A percentile compares a stretch with the other conserved stretches of the same genome.
Evolutionary conservation across 2,113 vertebrate genomes (phyloP).

Genomic region (Tupaia tana): DNA sequence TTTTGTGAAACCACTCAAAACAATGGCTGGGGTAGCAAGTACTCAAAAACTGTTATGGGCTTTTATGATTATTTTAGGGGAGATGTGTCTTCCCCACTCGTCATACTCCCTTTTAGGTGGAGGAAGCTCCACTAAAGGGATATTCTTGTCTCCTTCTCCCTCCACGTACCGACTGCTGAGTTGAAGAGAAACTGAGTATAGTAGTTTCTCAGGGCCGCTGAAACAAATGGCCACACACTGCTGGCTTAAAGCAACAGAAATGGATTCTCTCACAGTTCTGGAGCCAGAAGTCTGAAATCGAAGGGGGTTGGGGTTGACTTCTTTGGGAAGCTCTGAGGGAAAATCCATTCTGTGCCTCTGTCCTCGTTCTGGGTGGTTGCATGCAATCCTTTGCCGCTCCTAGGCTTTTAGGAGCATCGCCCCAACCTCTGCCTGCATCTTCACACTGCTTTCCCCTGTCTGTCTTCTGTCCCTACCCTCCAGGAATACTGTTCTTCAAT

Average conservation of each 20-base stretch:
- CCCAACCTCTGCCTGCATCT: background rate
- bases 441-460: background rate
- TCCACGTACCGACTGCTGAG: background rate
- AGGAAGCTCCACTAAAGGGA: background rate
- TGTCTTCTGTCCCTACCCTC: background rate
- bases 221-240: background rate
- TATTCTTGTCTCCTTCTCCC: background rate
- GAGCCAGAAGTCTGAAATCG: background rate
- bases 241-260: background rate
- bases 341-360: background rate
- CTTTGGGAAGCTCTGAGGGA: background rate
- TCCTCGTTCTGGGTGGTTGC: background rate
- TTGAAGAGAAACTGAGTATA: background rate
- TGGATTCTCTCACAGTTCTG: background rate
- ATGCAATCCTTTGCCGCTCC: background rate
- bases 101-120: background rate
- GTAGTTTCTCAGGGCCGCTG: background rate
- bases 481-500: background rate
- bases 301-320: background rate
- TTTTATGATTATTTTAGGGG: slow-evolving; percentile 1
- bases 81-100: background rate
- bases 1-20: slow-evolving; percentile 4
- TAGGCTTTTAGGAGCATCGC: background rate
- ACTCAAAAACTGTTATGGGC: background rate
- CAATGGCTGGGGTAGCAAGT: background rate